Evolutionary conservation across 2,888 invertebrate species (phyloP).

Genomic region (Ophraella communa): DNA sequence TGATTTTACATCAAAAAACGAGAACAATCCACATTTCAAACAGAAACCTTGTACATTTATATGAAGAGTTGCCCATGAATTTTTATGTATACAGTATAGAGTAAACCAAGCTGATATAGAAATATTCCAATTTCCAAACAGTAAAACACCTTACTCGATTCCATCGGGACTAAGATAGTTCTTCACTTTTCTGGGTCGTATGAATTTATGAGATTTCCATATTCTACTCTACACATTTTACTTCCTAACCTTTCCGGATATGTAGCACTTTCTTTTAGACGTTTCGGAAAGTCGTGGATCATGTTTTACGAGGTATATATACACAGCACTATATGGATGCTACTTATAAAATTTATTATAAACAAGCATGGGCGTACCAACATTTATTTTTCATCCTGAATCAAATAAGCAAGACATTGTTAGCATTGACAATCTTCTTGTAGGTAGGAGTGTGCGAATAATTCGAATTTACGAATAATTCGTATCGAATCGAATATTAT

Average conservation of each 20-base stretch:
- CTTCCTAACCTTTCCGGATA: constrained; percentile 22
- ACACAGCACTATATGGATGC: neutral
- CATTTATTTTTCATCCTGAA: neutral
- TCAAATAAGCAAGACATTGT: no score
- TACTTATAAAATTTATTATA: neutral
- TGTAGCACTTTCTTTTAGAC: constrained; percentile 19
- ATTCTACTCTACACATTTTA: constrained; percentile 22
- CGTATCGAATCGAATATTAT: no score
- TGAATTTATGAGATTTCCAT: constrained; percentile 38
- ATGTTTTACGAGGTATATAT: constrained; percentile 14
- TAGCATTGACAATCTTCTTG: no score
- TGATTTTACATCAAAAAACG: no score
- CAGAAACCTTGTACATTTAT: neutral
- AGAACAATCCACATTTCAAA: neutral
- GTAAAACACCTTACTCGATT: constrained; percentile 49
- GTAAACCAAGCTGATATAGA: constrained; percentile 48
- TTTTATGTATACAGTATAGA: neutral
- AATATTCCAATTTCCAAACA: constrained; percentile 47
- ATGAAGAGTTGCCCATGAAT: constrained; percentile 19
- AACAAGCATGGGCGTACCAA: neutral
- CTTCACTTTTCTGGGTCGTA: constrained; percentile 41
- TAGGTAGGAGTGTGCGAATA: no score
- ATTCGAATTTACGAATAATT: no score
- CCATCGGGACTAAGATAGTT: constrained; percentile 44
- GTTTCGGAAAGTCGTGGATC: constrained; percentile 13